Conservation (phyloP, 2,888 invertebrate genomes). For the Plebejus anna region DNA sequence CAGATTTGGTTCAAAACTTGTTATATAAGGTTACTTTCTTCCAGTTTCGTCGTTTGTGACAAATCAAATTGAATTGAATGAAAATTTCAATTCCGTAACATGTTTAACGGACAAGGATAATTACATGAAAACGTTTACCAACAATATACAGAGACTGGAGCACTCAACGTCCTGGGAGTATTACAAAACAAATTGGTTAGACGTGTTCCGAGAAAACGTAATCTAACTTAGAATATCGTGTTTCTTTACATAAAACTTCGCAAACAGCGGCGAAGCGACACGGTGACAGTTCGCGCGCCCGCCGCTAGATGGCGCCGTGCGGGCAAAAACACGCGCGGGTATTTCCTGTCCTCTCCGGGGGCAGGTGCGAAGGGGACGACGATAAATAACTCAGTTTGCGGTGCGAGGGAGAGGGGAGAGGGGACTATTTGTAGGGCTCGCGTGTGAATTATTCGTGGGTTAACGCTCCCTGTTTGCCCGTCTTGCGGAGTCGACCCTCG, state of each 20-base stretch:
- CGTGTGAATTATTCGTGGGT: slow-evolving; percentile 80
- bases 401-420: slow-evolving; percentile 43
- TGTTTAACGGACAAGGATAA: not conserved
- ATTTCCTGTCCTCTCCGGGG: slow-evolving; percentile 68
- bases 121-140: not conserved
- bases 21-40: not conserved
- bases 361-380: slow-evolving; percentile 51
- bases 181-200: slow-evolving; percentile 13
- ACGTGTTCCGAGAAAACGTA: slow-evolving; percentile 9
- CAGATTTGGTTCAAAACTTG: not conserved
- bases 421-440: slow-evolving; percentile 76
- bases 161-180: slow-evolving; percentile 3
- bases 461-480: slow-evolving; percentile 75
- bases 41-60: not conserved
- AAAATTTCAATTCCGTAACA: not conserved
- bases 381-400: slow-evolving; percentile 78
- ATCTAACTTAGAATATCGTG: slow-evolving; percentile 16
- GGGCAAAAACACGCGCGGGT: slow-evolving; percentile 76
- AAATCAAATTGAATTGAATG: not conserved
- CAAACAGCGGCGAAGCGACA: slow-evolving; percentile 8
- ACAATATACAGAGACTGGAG: not conserved
- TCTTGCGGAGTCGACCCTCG: slow-evolving; percentile 70
- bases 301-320: slow-evolving; percentile 68
- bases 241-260: slow-evolving; percentile 20
- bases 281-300: slow-evolving; percentile 43